These are phyloP conservation scores for Sebastes trivittatus DNA, from an alignment of 2,797 vertebrate genomes.

Conservation along the genomic window DNA sequence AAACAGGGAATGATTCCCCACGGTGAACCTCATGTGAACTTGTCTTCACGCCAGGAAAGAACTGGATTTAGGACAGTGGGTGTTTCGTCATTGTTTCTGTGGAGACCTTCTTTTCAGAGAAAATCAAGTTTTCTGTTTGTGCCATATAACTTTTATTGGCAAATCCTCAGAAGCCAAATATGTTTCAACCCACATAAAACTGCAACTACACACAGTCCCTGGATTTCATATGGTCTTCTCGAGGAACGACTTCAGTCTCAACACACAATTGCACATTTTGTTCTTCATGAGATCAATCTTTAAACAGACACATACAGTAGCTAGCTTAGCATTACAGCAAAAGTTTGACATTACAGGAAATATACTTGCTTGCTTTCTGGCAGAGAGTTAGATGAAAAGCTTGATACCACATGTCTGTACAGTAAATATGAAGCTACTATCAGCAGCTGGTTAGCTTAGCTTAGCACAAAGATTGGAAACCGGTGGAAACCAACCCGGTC, in stretches of 20 bases:
- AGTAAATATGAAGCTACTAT: not conserved
- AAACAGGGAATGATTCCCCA: constrained; percentile 54
- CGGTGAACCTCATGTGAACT: constrained; percentile 67
- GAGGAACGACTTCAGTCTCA: constrained; percentile 25
- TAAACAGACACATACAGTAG: not conserved
- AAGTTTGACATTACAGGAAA: not conserved
- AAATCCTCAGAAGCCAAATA: constrained; percentile 54
- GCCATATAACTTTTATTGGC: constrained; percentile 37
- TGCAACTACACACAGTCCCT: constrained; percentile 41
- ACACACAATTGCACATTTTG: constrained; percentile 22
- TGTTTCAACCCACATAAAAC: constrained; percentile 57
- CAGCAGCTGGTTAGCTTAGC: not conserved
- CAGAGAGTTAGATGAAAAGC: not conserved
- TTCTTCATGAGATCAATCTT: not conserved
- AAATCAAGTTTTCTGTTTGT: constrained; percentile 53
- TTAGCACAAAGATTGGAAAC: not conserved
- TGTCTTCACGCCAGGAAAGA: constrained; percentile 35
- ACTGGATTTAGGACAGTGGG: constrained; percentile 43
- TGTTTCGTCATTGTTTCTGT: constrained; percentile 58
- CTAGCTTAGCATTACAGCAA: not conserved
- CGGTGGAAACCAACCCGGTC: too few relatives aligned
- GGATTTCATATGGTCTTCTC: constrained; percentile 30
- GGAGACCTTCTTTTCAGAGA: constrained; percentile 40
- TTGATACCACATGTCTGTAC: not conserved
- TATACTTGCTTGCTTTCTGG: not conserved